These are phyloP conservation scores for Dorcus parallelipipedus DNA, from an alignment of 2,888 invertebrate species.

Conservation along the genomic window DNA sequence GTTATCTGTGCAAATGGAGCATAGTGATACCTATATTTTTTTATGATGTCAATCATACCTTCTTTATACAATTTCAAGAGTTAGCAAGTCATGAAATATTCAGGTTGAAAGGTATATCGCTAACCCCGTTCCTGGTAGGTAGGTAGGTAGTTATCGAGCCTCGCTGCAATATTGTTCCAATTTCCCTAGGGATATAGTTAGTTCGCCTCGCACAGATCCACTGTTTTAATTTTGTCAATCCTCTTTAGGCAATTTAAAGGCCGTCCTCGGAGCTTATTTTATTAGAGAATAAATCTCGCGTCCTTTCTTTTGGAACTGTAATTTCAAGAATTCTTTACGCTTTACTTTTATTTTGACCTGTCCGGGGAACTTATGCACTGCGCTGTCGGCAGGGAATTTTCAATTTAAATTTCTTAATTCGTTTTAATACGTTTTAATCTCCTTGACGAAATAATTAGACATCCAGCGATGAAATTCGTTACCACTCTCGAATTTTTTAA, in stretches of 20 bases:
- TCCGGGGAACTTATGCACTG: not conserved
- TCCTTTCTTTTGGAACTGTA: constrained; percentile 26
- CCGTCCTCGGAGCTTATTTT: constrained; percentile 35
- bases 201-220: constrained; percentile 25
- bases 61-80: constrained; percentile 16
- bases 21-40: not conserved
- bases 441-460: not conserved
- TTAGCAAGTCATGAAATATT: constrained; percentile 22
- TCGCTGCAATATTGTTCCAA: constrained; percentile 29
- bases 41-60: constrained; percentile 2
- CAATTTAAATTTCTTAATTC: not conserved
- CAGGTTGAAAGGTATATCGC: constrained; percentile 22
- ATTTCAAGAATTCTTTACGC: constrained; percentile 18
- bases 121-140: constrained; percentile 16
- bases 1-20: not conserved
- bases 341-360: constrained; percentile 5
- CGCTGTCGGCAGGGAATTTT: not conserved
- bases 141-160: constrained; percentile 17
- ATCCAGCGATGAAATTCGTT: not conserved
- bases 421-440: not conserved
- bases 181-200: constrained; percentile 38
- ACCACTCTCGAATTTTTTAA: too few relatives aligned
- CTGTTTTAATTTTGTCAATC: constrained; percentile 44
- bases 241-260: constrained; percentile 42
- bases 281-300: constrained; percentile 41